Base-by-base conservation (phyloP, 2,113 vertebrate species). In the Hemiprocne comata region DNA sequence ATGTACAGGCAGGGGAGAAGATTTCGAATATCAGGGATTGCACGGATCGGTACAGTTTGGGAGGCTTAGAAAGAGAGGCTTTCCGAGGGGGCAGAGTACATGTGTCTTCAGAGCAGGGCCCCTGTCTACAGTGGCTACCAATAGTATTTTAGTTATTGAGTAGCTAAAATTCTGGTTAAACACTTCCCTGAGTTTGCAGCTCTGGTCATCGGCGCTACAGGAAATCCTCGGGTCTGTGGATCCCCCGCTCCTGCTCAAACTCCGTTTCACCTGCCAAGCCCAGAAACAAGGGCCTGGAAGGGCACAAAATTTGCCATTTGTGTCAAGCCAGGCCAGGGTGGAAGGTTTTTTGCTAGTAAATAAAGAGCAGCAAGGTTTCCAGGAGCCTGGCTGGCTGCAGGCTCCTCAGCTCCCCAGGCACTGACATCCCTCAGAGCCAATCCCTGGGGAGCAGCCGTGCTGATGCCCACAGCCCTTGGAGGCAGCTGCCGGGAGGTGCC, bases 1-100 rank as follows among this genome's bases (percentile, higher is more conserved):
- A 42, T 57, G 54, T 48, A 23, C 40, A 42, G 57, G 44, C 60
- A 9, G 29, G 57, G 72, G 48, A 25, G 62, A 55, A 64, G 75
- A 67, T 94, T 94, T 90, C 86, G 76, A 31, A 0, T 77, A 60
- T 38, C 23, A 0, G 42, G 61, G 65, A 19, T 24, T 28, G 85
- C 66, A 18, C 0, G 0, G 70, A 20, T 54, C 2, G 7, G 34
- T 71, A 31, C 1, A 0, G 70, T 75, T 12, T 25, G 87, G 46
- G 82, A 48, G 77, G 19, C 8, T 86, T 36, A 8, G 31, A 64
- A 42, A 5, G 40, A 53, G 55, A 3, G 67, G 50, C 18, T 91
- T 85, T 81, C 29, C 1, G 2, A 38, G 64, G 53, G 81, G 67
- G 53, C 90, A 89, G 65, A 82, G 85, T 50, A 31, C 76, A 8